phyloP scores from a whole-genome alignment of 2,113 vertebrate species.

The Lagopus muta region DNA sequence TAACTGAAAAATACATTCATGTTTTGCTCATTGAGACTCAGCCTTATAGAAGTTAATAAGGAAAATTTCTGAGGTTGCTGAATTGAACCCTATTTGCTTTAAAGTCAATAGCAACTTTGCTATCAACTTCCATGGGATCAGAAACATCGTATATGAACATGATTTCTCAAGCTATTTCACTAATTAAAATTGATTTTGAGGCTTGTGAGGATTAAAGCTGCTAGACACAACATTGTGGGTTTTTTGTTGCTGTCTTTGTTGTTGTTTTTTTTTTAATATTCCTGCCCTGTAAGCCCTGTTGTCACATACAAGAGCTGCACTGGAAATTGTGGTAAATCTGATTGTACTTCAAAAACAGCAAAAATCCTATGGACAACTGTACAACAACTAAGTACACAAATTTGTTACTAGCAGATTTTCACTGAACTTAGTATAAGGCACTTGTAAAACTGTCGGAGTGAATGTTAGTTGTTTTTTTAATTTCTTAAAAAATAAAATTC shows the following conservation, averaged over 20 bases:
- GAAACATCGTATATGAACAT: background rate
- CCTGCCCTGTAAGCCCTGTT: background rate
- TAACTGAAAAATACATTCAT: background rate
- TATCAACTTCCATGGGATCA: conserved; percentile 7
- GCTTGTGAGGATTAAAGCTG: conserved; percentile 24
- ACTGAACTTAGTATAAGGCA: conserved; percentile 10
- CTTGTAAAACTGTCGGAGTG: background rate
- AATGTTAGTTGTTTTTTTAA: background rate
- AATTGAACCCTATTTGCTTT: conserved; percentile 8
- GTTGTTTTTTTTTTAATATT: background rate
- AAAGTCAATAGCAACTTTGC: background rate
- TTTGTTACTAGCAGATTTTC: conserved; percentile 25
- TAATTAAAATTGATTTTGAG: conserved; percentile 75
- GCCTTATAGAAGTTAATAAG: background rate
- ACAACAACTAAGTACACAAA: background rate
- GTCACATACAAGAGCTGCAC: background rate
- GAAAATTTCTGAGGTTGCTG: background rate
- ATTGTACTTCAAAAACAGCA: background rate
- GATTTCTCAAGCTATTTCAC: conserved; percentile 35
- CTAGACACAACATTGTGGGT: background rate
- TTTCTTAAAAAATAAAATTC: too few relatives aligned
- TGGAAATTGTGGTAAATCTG: background rate
- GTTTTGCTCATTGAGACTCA: background rate
- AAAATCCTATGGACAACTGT: background rate
- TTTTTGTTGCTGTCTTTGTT: too few relatives aligned